These are phyloP conservation scores for Limnephilus rhombicus DNA, from an alignment of 2,888 invertebrate genomes.

Conservation along the genomic window DNA sequence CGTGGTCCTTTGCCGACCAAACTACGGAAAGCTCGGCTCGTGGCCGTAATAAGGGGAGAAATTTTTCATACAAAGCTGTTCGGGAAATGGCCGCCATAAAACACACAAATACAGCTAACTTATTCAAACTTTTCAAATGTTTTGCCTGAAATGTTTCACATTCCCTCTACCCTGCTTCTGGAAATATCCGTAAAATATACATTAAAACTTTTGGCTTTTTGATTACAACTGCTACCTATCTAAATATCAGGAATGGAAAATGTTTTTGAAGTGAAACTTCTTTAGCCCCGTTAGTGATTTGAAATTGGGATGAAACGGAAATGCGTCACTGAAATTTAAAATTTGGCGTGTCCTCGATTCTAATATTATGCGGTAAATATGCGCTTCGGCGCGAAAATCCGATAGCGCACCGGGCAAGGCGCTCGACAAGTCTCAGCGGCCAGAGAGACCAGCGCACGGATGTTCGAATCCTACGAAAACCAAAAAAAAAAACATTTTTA, in stretches of 20 bases:
- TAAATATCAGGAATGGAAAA: neutral
- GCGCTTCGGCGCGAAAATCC: too few relatives aligned
- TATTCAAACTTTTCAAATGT: neutral
- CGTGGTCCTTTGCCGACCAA: neutral
- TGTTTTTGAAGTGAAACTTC: neutral
- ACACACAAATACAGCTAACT: neutral
- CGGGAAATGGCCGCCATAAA: constrained; percentile 14
- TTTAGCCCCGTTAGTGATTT: too few relatives aligned
- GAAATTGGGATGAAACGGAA: too few relatives aligned
- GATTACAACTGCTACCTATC: neutral
- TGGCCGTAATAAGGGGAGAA: neutral
- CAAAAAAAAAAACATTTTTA: too few relatives aligned
- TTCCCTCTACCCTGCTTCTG: neutral
- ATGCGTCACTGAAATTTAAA: too few relatives aligned
- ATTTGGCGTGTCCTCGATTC: neutral
- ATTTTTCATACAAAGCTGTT: neutral
- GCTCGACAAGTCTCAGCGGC: too few relatives aligned
- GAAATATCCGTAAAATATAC: neutral
- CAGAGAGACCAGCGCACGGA: too few relatives aligned
- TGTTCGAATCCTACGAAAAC: too few relatives aligned
- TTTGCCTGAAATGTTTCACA: neutral
- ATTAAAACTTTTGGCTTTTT: neutral
- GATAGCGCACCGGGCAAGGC: too few relatives aligned
- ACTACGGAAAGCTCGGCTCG: neutral
- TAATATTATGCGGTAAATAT: too few relatives aligned